phyloP scores from a whole-genome alignment of 2,888 invertebrate genomes.

The Nemotelus nigrinus region DNA sequence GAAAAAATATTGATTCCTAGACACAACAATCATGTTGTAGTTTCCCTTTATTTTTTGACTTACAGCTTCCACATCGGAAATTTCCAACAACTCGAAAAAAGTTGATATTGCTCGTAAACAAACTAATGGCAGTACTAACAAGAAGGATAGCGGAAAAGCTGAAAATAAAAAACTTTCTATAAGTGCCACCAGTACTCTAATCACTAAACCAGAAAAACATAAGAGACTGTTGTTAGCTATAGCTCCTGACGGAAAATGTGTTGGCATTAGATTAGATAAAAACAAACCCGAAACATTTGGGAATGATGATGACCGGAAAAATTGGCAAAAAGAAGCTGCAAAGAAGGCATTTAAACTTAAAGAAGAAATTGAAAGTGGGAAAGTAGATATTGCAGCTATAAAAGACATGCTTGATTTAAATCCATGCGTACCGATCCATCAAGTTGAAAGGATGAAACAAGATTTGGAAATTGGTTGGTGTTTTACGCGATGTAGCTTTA shows the following conservation, averaged over 20 bases:
- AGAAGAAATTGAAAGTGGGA: slow-evolving; percentile 70
- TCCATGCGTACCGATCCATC: slow-evolving; percentile 71
- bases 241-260: slow-evolving; percentile 71
- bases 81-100: slow-evolving; percentile 2
- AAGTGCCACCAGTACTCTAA: slow-evolving; percentile 40
- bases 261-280: slow-evolving; percentile 75
- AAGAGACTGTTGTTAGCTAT: slow-evolving; percentile 71
- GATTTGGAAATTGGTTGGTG: slow-evolving; percentile 66
- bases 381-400: slow-evolving; percentile 70
- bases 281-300: slow-evolving; percentile 70
- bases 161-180: slow-evolving; percentile 26
- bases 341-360: slow-evolving; percentile 72
- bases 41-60: slow-evolving; percentile 27
- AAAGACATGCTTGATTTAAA: slow-evolving; percentile 71
- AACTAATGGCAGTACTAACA: background rate
- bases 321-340: slow-evolving; percentile 74
- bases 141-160: background rate
- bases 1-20: too few species aligned
- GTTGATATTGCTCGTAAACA: background rate
- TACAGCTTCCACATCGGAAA: slow-evolving; percentile 35
- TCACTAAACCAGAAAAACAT: slow-evolving; percentile 50
- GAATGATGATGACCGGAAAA: slow-evolving; percentile 69
- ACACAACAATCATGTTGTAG: background rate
- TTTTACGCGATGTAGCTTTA: background rate
- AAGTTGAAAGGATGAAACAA: slow-evolving; percentile 67